Evolutionary conservation across 1,140 invertebrate genomes (phyloP).

Genomic region (Habropoda laboriosa): DNA sequence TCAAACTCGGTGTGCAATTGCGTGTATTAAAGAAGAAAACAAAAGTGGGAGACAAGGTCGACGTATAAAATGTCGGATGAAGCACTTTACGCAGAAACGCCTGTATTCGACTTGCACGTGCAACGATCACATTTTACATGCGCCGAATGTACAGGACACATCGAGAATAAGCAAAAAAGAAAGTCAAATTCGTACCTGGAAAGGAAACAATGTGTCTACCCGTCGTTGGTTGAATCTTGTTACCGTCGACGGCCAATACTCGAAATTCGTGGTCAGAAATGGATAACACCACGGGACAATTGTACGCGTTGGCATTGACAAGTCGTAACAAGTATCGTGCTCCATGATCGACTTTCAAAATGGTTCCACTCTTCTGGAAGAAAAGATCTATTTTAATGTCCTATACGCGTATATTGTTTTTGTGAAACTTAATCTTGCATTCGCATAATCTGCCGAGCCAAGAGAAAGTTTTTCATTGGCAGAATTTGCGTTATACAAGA

Average conservation of each 20-base stretch:
- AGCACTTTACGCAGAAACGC: background rate
- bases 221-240: constrained; percentile 81
- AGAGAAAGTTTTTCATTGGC: background rate
- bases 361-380: constrained; percentile 33
- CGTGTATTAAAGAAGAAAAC: too few relatives aligned
- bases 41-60: too few relatives aligned
- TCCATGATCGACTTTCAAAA: constrained; percentile 51
- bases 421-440: background rate
- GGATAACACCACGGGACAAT: constrained; percentile 82
- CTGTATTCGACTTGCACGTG: constrained; percentile 47
- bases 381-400: background rate
- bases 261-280: constrained; percentile 81
- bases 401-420: background rate
- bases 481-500: constrained; percentile 3
- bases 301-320: constrained; percentile 67
- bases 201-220: constrained; percentile 72
- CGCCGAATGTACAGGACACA: background rate
- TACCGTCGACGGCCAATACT: constrained; percentile 82
- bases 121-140: constrained; percentile 52
- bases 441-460: background rate
- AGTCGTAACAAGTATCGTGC: constrained; percentile 62
- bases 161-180: background rate
- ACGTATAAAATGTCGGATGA: background rate
- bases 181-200: constrained; percentile 62
- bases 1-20: background rate